Evolutionary conservation across 2,113 vertebrate genomes (phyloP), one percentile per base, ranked within the genome.

Genomic region (Xiphophorus hellerii): DNA sequence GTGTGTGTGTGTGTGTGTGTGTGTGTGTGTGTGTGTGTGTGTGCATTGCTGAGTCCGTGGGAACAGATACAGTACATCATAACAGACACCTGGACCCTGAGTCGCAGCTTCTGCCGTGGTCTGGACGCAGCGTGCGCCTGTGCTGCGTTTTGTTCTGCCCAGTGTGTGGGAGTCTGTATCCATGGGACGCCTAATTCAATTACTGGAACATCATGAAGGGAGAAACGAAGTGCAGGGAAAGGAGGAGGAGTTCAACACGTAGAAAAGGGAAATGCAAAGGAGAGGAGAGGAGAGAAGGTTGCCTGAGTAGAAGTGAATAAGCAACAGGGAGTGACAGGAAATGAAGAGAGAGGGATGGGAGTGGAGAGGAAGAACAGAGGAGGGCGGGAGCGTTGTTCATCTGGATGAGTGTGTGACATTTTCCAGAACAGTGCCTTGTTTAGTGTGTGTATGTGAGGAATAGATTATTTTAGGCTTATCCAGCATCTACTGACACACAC

Each of bases 141-240:
- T 78, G 76, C 63, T 75, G 61, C 62, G 63, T 62, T 73, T 20
- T 80, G 74, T 70, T 80, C 44, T 44, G 30, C 62, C 22, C 71
- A 44, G 72, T 63, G 67, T 84, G 84, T 79, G 84, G 68, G 77
- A 76, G 87, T 62, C 29, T 5, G 86, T 88, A 76, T 85, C 84
- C 74, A 78, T 68, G 82, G 82, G 74, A 88, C 76, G 73, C 78
- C 78, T 88, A 81, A 91, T 91, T 91, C 84, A 87, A 88, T 91
- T 82, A 91, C 76, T 15, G 66, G 20, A 87, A 78, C 76, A 60
- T 78, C 84, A 84, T 29, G 44, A 48, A 27, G 74, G 80, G 81
- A 85, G 76, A 69, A 87, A 82, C 84, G 81, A 81, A 76, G 69
- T 60, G 65, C n/a, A 37, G 29, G 28, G 25, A 66, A 30, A 37